These are phyloP conservation scores for Astreopora myriophthalma DNA, from an alignment of 64 coral and sea anemone genomes.

Conservation along the genomic window DNA sequence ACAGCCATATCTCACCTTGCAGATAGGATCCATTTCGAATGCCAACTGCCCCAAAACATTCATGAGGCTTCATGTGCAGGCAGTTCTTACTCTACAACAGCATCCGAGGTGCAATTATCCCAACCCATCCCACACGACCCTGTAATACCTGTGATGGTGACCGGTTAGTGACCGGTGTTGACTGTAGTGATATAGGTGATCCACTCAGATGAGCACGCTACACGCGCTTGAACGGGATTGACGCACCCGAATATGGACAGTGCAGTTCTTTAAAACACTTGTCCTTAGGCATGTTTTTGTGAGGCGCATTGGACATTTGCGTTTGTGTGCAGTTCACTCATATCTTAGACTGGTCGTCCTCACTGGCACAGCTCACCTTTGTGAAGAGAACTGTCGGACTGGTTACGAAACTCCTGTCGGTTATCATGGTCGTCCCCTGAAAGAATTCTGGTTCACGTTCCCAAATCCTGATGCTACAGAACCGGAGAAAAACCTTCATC, in stretches of 20 bases:
- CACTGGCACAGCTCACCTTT: not conserved
- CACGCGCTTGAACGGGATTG: not conserved
- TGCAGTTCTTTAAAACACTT: not conserved
- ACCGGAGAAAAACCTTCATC: not conserved
- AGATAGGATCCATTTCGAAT: too few species aligned
- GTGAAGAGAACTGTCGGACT: not conserved
- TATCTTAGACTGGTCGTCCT: too few species aligned
- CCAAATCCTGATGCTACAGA: not conserved
- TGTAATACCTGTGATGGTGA: not conserved
- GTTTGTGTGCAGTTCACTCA: not conserved
- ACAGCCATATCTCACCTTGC: too few species aligned
- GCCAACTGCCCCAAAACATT: too few species aligned
- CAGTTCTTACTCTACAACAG: too few species aligned
- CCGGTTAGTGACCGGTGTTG: not conserved
- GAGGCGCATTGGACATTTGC: not conserved
- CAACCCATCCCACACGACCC: not conserved
- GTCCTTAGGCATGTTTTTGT: not conserved
- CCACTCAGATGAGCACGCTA: not conserved
- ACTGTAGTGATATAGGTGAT: not conserved
- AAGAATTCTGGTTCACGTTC: not conserved
- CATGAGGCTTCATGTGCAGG: too few species aligned
- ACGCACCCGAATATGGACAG: not conserved
- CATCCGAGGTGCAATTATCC: not conserved
- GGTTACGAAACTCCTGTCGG: not conserved
- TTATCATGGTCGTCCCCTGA: not conserved